phyloP scores from a whole-genome alignment of 2,888 invertebrate genomes.

The Lycaena phlaeas region DNA sequence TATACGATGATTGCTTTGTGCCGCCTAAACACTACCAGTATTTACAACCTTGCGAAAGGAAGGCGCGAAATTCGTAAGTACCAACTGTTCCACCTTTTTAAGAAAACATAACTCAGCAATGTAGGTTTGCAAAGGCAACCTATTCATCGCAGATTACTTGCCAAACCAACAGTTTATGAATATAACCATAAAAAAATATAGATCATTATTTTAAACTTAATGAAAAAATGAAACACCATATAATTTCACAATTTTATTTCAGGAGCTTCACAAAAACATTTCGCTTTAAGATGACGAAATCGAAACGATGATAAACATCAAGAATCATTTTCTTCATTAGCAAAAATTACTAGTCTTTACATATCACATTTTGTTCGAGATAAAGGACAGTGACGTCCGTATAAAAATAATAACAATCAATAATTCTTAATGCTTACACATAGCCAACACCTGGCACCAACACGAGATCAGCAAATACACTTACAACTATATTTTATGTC shows the following conservation, averaged over 20 bases:
- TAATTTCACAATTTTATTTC: constrained; percentile 44
- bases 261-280: constrained; percentile 69
- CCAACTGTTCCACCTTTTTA: too few species aligned
- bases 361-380: constrained; percentile 70
- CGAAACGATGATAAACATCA: constrained; percentile 68
- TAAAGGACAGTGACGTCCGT: constrained; percentile 66
- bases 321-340: constrained; percentile 62
- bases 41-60: constrained; percentile 39
- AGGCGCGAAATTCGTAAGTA: constrained; percentile 42
- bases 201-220: too few species aligned
- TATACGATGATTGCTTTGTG: constrained; percentile 51
- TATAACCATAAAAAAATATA: too few species aligned
- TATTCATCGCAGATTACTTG: too few species aligned
- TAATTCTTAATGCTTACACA: constrained; percentile 72
- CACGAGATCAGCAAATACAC: constrained; percentile 66
- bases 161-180: too few species aligned
- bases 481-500: constrained; percentile 56
- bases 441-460: constrained; percentile 56
- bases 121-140: too few species aligned
- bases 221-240: background rate
- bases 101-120: too few species aligned
- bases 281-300: constrained; percentile 64
- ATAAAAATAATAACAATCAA: constrained; percentile 64
- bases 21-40: constrained; percentile 49
- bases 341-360: constrained; percentile 64